Percentiles rank a stretch among this genome's conserved stretches.
These are phyloP conservation scores for Aplochiton taeniatus DNA, from an alignment of 2,797 vertebrate genomes.

Conservation along the genomic window DNA sequence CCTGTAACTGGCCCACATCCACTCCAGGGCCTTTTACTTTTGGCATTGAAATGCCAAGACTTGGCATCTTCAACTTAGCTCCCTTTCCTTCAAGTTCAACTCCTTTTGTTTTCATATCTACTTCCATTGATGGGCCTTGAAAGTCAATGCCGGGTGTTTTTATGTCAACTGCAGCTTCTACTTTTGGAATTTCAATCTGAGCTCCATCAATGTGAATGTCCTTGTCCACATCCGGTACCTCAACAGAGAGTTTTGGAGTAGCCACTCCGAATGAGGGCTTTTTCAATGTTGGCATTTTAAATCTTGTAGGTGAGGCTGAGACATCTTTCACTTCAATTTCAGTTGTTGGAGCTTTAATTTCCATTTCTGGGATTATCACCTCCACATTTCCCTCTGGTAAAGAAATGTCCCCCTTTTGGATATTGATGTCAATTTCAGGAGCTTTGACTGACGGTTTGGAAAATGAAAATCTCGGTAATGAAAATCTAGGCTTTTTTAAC, in stretches of 20 bases:
- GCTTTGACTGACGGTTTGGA: not conserved
- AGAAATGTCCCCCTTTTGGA: conserved; percentile 20
- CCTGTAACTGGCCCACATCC: no score
- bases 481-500: conserved; percentile 44
- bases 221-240: conserved; percentile 18
- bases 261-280: conserved; percentile 64
- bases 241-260: conserved; percentile 24
- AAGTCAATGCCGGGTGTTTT: not conserved
- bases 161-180: no score
- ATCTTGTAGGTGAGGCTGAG: not conserved
- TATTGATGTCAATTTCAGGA: not conserved
- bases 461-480: conserved; percentile 29
- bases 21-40: no score
- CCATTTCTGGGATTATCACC: not conserved
- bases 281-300: conserved; percentile 31
- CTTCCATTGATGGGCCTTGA: no score
- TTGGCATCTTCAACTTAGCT: no score
- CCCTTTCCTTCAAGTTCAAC: not conserved
- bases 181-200: no score
- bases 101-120: not conserved
- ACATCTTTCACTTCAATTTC: not conserved
- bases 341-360: not conserved
- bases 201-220: no score
- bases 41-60: no score
- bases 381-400: conserved; percentile 15